Conservation (phyloP, 2,113 vertebrate genomes). For the Ceuthmochares aereus region DNA sequence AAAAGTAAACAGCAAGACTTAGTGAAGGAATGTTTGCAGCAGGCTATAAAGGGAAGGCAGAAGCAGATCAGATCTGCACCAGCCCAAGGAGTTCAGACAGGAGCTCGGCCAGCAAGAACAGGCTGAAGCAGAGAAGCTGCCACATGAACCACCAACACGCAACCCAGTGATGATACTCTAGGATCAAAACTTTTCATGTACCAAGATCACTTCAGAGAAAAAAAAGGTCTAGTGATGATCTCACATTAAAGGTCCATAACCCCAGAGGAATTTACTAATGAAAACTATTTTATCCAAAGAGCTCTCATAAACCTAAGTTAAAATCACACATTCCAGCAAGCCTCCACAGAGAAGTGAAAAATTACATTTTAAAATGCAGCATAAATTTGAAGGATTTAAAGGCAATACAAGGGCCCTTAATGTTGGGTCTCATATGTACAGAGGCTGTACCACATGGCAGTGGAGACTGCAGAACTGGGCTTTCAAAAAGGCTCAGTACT, state of each 20-base stretch:
- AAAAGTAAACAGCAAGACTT: fast-evolving
- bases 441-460: background rate
- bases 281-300: background rate
- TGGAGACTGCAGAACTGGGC: background rate
- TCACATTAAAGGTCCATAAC: background rate
- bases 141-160: background rate
- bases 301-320: background rate
- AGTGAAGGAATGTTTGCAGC: background rate
- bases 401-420: background rate
- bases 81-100: background rate
- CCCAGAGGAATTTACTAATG: background rate
- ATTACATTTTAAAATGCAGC: background rate
- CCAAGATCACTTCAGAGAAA: background rate
- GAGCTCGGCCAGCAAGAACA: background rate
- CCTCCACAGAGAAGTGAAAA: background rate
- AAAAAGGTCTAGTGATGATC: background rate
- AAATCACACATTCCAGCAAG: background rate
- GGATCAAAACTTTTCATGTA: background rate
- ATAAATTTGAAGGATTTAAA: background rate
- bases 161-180: background rate
- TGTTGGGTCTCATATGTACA: fast-evolving
- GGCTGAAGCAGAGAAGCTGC: background rate
- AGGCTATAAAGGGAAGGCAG: background rate
- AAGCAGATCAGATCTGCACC: background rate
- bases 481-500: background rate